Evolutionary conservation across 2,888 invertebrate species (phyloP).

Genomic region (Sesia apiformis): DNA sequence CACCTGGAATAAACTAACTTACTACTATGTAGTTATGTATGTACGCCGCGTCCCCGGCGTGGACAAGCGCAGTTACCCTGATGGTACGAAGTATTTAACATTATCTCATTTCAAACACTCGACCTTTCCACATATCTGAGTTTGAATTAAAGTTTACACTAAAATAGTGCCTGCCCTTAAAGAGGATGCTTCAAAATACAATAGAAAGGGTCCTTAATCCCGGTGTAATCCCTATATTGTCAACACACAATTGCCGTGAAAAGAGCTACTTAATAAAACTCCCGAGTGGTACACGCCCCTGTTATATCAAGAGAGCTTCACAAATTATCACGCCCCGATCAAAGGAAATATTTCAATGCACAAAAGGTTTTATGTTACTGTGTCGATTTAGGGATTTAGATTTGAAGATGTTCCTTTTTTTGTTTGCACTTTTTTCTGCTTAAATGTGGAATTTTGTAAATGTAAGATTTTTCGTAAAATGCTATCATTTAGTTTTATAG

Average conservation of each 20-base stretch:
- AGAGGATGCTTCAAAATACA: conserved; percentile 26
- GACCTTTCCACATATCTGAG: conserved; percentile 22
- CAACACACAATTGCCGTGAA: conserved; percentile 62
- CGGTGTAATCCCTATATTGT: conserved; percentile 54
- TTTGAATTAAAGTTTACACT: conserved; percentile 31
- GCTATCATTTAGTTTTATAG: no score
- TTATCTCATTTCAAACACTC: conserved; percentile 12
- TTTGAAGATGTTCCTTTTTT: background rate
- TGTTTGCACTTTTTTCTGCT: background rate
- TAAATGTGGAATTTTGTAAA: no score
- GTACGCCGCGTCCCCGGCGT: no score
- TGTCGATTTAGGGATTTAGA: background rate
- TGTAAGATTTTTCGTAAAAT: no score
- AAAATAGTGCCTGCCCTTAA: conserved; percentile 15
- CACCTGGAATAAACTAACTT: no score
- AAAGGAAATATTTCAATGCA: conserved; percentile 41
- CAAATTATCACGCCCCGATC: conserved; percentile 58
- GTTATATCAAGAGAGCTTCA: conserved; percentile 19
- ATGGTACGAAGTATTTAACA: no score
- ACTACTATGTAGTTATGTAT: no score
- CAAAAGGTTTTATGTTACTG: conserved; percentile 56
- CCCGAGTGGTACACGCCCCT: conserved; percentile 29
- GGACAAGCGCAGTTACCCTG: no score
- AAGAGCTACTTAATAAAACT: conserved; percentile 52
- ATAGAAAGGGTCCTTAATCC: conserved; percentile 45